These are phyloP conservation scores for Microcebus tavaratra DNA, from an alignment of 2,113 vertebrate genomes.

Conservation along the genomic window DNA sequence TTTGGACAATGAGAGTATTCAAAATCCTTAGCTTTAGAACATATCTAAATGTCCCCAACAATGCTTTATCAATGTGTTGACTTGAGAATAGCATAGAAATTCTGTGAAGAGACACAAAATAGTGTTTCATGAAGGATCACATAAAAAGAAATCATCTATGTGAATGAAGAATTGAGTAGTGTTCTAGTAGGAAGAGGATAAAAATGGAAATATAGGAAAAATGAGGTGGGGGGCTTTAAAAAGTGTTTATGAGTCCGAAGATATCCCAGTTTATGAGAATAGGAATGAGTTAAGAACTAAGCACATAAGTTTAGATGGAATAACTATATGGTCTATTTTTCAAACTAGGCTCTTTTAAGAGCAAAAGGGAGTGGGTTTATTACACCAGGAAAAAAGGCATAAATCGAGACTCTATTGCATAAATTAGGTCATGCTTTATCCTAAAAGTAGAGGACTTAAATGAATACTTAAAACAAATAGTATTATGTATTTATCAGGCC, in stretches of 20 bases:
- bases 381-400: neutral
- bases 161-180: neutral
- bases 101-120: neutral
- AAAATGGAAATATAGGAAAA: neutral
- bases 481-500: neutral
- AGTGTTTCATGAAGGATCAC: neutral
- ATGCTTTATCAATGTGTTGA: neutral
- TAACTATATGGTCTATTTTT: neutral
- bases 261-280: neutral
- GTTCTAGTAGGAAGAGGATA: neutral
- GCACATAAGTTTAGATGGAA: neutral
- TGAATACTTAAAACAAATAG: neutral
- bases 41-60: neutral
- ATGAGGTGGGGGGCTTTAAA: neutral
- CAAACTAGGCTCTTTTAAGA: neutral
- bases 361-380: neutral
- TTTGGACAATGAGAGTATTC: neutral
- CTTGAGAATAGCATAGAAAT: neutral
- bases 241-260: neutral
- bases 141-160: neutral
- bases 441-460: neutral
- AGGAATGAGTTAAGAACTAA: neutral
- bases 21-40: neutral
- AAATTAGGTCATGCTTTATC: neutral
- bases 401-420: neutral